Base-by-base conservation (phyloP, 2,888 invertebrate species). In the Barypeithes pellucidus region DNA sequence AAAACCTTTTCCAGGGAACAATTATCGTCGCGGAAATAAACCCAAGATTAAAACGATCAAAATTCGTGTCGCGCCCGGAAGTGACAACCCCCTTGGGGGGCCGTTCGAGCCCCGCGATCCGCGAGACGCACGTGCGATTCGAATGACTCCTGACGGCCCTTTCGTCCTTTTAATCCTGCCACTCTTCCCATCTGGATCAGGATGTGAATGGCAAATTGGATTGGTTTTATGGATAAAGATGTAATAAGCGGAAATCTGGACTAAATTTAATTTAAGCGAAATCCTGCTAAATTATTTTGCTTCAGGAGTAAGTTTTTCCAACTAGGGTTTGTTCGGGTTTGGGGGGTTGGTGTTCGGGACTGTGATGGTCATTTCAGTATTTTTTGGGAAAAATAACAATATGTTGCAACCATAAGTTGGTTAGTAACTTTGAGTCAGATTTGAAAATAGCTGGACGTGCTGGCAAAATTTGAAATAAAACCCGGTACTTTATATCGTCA, bases 1-100 rank as follows among this genome's bases (percentile, higher is more conserved):
- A 61, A 62, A 69, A 69, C 61, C 60, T 69, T 60, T 69, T 69
- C 61, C 61, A 41, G 45, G 50, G 61, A 62, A 18, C 57, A 67
- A 72, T 72, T 72, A 72, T 67, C 52, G 72, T 72, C 57, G 62
- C 67, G 62, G 63, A 73, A 59, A 63, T 68, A 73, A 73, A 69
- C 61, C 59, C 66, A 24, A 65, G 68, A 73, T 73, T 73, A 73
- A 70, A 70, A 69, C 69, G 66, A 66, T 73, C 73, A 70, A 70
- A 73, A 73, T 73, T 69, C 73, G 69, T 60, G 73, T 66, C 73
- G 69, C 70, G 70, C 69, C 52, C 57, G 43, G 61, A 70, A 65
- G 57, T 50, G 59, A 73, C 66, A 63, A 43, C 45, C 54, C 73
- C 73, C 73, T 62, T 24, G 29, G 52, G 73, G 65, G 60, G 22